Evolutionary conservation across 2,888 invertebrate species (phyloP).

Genomic region (Apamea epomidion): DNA sequence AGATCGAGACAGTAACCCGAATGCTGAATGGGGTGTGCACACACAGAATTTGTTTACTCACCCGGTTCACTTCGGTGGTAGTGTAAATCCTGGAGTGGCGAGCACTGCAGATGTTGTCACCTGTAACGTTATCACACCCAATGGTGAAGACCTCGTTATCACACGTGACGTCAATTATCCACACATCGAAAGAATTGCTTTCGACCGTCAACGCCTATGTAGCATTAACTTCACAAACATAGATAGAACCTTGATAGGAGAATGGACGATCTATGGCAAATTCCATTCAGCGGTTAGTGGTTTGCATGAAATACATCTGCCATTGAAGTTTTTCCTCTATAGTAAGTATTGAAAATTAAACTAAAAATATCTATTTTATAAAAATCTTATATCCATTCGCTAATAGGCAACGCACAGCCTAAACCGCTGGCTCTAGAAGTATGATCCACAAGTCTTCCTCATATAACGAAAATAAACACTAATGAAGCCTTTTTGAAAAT

Average conservation of each 20-base stretch:
- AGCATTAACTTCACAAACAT: constrained; percentile 72
- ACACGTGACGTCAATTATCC: constrained; percentile 65
- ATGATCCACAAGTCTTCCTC: neutral
- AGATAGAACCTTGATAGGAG: constrained; percentile 64
- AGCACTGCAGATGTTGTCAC: constrained; percentile 55
- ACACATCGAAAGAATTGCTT: constrained; percentile 66
- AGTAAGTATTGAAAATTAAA: constrained; percentile 66
- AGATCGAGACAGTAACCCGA: constrained; percentile 63
- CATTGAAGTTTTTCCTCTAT: constrained; percentile 71
- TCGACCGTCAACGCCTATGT: constrained; percentile 57
- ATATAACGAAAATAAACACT: neutral
- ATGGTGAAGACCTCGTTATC: constrained; percentile 71
- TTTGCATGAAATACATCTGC: constrained; percentile 65
- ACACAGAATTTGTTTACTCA: constrained; percentile 57
- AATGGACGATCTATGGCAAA: constrained; percentile 74
- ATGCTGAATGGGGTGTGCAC: constrained; percentile 46
- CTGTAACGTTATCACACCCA: constrained; percentile 76
- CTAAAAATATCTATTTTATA: neutral
- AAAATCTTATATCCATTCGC: neutral
- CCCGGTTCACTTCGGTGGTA: constrained; percentile 70
- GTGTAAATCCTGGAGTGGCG: constrained; percentile 67
- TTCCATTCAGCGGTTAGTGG: constrained; percentile 56
- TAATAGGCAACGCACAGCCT: neutral
- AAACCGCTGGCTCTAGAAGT: neutral
- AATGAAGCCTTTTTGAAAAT: neutral